Percentiles rank a stretch among this genome's conserved stretches.
Evolutionary conservation across 2,797 vertebrate species (phyloP).

Genomic region (Chromis chromis): DNA sequence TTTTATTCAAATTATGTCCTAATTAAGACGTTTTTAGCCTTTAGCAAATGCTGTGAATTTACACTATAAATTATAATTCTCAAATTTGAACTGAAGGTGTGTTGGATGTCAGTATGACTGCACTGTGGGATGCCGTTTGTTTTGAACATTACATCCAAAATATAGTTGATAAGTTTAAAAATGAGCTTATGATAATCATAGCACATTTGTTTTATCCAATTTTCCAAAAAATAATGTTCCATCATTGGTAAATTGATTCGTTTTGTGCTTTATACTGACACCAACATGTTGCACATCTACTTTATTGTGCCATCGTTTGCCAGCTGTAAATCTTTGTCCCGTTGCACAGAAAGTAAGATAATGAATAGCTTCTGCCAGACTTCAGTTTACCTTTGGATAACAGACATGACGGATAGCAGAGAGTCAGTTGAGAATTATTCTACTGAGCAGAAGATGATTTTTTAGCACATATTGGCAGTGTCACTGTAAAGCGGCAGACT

Average conservation of each 20-base stretch:
- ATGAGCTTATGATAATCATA: background rate
- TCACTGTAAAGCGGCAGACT: background rate
- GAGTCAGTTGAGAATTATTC: background rate
- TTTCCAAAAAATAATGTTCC: background rate
- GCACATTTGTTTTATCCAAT: slow-evolving; percentile 1
- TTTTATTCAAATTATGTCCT: background rate
- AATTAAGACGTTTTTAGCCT: too few species aligned
- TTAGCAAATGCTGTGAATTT: background rate
- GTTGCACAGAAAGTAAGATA: background rate
- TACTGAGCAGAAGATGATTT: background rate
- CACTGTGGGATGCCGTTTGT: background rate
- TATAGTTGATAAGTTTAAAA: slow-evolving; percentile 7
- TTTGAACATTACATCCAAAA: background rate
- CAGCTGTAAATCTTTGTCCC: background rate
- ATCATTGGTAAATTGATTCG: background rate
- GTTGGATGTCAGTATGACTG: slow-evolving; percentile 8
- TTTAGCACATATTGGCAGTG: too few species aligned
- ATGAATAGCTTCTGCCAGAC: background rate
- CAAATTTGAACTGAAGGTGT: background rate
- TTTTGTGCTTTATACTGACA: slow-evolving; percentile 13
- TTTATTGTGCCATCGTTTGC: slow-evolving; percentile 1
- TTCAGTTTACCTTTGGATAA: slow-evolving; percentile 1
- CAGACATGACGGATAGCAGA: too few species aligned
- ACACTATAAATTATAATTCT: background rate
- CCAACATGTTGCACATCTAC: background rate